Base-by-base conservation (phyloP, 2,113 vertebrate genomes). In the Orientallactaga bullata region DNA sequence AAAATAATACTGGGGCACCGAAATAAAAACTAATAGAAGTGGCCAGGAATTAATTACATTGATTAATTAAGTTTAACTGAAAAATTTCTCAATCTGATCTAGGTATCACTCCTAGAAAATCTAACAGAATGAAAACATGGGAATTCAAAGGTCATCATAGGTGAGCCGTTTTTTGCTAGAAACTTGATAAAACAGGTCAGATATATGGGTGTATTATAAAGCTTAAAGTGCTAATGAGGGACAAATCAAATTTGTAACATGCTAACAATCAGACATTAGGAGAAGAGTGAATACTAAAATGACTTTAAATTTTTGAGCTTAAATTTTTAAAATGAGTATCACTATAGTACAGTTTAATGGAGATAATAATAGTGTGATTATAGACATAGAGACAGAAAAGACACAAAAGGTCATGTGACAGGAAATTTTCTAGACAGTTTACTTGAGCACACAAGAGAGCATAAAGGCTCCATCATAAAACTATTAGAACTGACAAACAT, bases 161-260 rank as follows among this genome's bases (percentile, higher is more conserved):
- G 5, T 78, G 20, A 93, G 4, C 6, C 16, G 11, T 83, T 13
- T 76, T 4, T 15, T 63, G 15, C 68, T 28, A 90, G 28, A 78
- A 35, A 90, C 51, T 16, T 60, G 81, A 9, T 82, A 24, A 87
- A 81, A 63, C 2, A 86, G 1, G 47, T 69, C 5, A 91, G 42
- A 76, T 60, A 35, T 61, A 13, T 11, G 72, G 89, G 60, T 83
- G 32, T 92, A 86, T 83, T 92, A 7, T 83, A 58, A 72, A 87
- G 11, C 17, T 78, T 69, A 86, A 87, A 51, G n/a, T 66, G 17
- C 7, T 81, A 86, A 65, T 20, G 9, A 17, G 3, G 20, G 10
- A 84, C 24, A 84, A 91, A 91, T 63, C 2, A 91, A 15, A 93
- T 86, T 68, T 55, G 21, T 83, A 66, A 6, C 39, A 89, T 78